Evolutionary conservation across 2,113 vertebrate genomes (phyloP).

Genomic region (Sylvietta virens): DNA sequence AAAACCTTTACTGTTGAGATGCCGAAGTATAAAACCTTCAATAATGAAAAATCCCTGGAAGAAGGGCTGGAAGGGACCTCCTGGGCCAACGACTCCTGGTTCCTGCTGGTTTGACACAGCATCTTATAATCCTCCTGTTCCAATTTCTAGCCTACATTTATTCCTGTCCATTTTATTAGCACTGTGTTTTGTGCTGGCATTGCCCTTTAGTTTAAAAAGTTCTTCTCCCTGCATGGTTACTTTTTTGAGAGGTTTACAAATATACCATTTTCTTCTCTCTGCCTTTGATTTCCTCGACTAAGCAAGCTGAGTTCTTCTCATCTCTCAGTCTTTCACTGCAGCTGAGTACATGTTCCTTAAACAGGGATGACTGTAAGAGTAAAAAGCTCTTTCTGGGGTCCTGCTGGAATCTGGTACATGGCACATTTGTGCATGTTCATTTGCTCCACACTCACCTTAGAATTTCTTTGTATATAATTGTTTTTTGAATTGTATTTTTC

Average conservation of each 20-base stretch:
- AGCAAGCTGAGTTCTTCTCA: neutral
- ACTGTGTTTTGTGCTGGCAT: neutral
- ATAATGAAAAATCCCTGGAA: constrained; percentile 45
- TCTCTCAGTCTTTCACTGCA: neutral
- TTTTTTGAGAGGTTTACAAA: neutral
- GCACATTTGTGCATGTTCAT: neutral
- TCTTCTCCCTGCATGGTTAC: neutral
- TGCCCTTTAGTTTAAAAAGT: constrained; percentile 5
- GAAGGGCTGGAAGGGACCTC: constrained; percentile 41
- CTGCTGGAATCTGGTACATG: neutral
- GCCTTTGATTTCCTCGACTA: neutral
- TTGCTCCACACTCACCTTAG: neutral
- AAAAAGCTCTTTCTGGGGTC: neutral
- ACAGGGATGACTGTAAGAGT: neutral
- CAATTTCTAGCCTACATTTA: neutral
- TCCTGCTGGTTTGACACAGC: neutral
- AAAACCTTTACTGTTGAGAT: constrained; percentile 43
- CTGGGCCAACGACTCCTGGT: constrained; percentile 3
- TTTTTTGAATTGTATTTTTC: neutral
- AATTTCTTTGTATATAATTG: neutral
- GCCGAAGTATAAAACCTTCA: constrained; percentile 31
- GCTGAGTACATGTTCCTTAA: neutral
- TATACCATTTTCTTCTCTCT: neutral
- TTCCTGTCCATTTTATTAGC: constrained; percentile 16
- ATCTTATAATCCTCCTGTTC: neutral